A percentile compares a stretch with the other conserved stretches of the same genome.
Conservation (phyloP, 2,888 invertebrate species). For the Zhuqinia jingwanae region DNA sequence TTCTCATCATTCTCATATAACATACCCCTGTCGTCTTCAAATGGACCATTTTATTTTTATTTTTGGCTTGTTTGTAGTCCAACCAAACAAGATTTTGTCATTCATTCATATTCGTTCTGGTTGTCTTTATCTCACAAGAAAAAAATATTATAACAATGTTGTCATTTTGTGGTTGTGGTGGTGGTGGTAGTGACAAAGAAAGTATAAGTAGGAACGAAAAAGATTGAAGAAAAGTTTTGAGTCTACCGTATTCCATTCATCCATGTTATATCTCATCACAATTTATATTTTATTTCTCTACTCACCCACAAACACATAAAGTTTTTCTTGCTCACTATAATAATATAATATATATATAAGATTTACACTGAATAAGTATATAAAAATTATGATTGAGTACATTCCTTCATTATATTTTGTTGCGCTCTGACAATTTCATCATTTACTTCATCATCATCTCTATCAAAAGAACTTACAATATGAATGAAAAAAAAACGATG, state of each 20-base stretch:
- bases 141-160: constrained; percentile 63
- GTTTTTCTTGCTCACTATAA: too few species aligned
- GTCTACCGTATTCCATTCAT: constrained; percentile 17
- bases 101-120: constrained; percentile 41
- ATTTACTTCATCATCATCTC: constrained; percentile 14
- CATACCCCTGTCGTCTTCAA: neutral
- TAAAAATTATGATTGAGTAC: constrained; percentile 14
- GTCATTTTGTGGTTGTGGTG: constrained; percentile 34
- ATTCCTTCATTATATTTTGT: constrained; percentile 29
- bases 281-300: constrained; percentile 17
- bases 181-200: too few species aligned
- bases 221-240: constrained; percentile 61
- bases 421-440: constrained; percentile 37
- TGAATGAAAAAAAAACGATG: neutral
- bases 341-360: too few species aligned
- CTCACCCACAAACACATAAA: neutral
- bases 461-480: neutral
- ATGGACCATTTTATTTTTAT: neutral
- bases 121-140: constrained; percentile 1
- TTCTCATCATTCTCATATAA: neutral
- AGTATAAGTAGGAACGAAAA: constrained; percentile 39
- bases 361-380: neutral
- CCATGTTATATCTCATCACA: constrained; percentile 12
- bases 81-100: constrained; percentile 59
- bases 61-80: neutral